Evolutionary conservation across 2,797 vertebrate species (phyloP).

Genomic region (Eulemur mongoz): DNA sequence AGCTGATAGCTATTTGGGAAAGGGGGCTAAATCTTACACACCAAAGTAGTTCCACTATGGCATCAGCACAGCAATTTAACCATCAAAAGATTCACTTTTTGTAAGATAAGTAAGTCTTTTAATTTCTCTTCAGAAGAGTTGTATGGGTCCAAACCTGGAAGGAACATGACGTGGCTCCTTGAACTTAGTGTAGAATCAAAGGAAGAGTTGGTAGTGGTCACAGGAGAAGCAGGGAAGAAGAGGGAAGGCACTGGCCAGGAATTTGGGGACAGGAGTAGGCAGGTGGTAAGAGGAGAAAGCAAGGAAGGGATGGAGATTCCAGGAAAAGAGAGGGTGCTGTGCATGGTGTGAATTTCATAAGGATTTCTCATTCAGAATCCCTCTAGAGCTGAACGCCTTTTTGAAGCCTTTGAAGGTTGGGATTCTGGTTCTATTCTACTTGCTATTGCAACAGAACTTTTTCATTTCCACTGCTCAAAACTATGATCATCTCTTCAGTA

Average conservation of each 20-base stretch:
- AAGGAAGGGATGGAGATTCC: neutral
- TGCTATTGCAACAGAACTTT: neutral
- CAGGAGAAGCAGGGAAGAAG: neutral
- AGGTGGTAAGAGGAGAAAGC: neutral
- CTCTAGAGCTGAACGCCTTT: neutral
- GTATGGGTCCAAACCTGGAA: neutral
- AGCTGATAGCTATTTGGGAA: neutral
- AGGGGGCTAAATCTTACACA: neutral
- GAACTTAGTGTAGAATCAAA: neutral
- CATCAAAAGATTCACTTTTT: neutral
- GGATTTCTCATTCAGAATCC: neutral
- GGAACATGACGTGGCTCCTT: neutral
- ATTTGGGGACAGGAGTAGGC: neutral
- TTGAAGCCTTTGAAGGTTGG: neutral
- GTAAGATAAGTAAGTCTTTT: conserved; percentile 7
- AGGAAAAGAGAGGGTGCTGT: neutral
- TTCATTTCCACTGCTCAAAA: neutral
- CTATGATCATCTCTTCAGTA: neutral
- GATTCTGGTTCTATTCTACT: neutral
- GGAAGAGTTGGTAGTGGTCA: neutral
- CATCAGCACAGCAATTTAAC: neutral
- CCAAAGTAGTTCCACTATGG: neutral
- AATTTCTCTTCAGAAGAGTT: neutral
- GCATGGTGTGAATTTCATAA: neutral
- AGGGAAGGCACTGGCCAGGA: neutral